Conservation (phyloP, 2,888 invertebrate species). For the Ptycholaimellus sp. region DNA sequence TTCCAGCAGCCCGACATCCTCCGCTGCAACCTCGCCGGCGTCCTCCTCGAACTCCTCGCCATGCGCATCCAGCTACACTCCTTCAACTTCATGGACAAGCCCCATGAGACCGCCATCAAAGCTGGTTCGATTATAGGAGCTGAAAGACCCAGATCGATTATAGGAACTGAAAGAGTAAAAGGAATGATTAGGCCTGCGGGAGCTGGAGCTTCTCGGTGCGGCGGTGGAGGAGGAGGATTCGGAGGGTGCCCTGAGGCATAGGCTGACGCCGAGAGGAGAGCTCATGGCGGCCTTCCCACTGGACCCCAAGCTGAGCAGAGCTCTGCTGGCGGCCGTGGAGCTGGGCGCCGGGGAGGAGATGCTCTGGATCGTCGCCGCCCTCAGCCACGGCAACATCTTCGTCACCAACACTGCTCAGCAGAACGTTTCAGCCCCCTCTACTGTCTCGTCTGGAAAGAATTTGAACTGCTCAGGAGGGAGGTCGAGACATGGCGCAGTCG, state of each 20-base stretch:
- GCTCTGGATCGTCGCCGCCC: neutral
- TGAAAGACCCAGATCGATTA: too few species aligned
- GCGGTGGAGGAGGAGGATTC: neutral
- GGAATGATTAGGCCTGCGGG: too few species aligned
- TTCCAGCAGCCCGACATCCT: too few species aligned
- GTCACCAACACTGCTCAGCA: neutral
- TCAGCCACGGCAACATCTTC: constrained; percentile 1
- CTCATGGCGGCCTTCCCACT: constrained; percentile 1
- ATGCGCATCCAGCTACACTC: too few species aligned
- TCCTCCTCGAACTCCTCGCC: too few species aligned
- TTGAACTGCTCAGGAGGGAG: neutral
- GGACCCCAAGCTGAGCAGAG: neutral
- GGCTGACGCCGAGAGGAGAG: neutral
- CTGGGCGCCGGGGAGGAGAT: neutral
- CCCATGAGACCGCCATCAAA: too few species aligned
- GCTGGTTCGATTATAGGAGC: too few species aligned
- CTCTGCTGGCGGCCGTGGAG: neutral
- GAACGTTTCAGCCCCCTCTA: neutral
- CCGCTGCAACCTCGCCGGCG: too few species aligned
- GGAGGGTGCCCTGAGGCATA: neutral
- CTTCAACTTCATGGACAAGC: too few species aligned
- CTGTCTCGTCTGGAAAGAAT: neutral
- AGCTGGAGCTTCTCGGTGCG: neutral
- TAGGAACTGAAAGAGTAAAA: too few species aligned
- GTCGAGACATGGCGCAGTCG: neutral